Percentiles rank a stretch among this genome's conserved stretches.
These are phyloP conservation scores for Neosalanx taihuensis DNA, from an alignment of 2,797 vertebrate genomes.

Conservation along the genomic window DNA sequence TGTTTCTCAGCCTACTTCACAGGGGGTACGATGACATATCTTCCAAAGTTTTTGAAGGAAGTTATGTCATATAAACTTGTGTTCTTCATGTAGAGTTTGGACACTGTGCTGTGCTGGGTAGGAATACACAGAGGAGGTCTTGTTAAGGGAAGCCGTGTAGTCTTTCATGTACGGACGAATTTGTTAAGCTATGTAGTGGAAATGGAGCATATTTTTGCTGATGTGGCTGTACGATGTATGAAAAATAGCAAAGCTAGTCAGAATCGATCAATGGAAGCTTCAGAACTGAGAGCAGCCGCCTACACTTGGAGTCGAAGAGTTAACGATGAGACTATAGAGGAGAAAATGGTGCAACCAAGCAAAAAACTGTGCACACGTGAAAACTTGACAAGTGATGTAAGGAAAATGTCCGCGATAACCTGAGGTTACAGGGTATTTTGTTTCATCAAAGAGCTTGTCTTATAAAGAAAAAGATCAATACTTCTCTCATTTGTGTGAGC, in stretches of 20 bases:
- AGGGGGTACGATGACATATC: slow-evolving; percentile 43
- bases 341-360: slow-evolving; percentile 1
- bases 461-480: background rate
- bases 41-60: slow-evolving; percentile 19
- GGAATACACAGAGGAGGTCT: background rate
- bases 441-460: slow-evolving; percentile 6
- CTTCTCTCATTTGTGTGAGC: background rate
- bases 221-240: background rate
- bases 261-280: background rate
- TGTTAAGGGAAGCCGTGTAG: background rate
- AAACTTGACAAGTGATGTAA: background rate
- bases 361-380: background rate
- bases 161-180: background rate
- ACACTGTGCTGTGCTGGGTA: slow-evolving; percentile 11
- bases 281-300: background rate
- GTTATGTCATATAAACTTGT: slow-evolving; percentile 18
- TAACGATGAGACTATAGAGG: background rate
- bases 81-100: slow-evolving; percentile 15
- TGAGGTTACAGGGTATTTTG: background rate
- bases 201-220: background rate
- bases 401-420: background rate
- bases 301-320: background rate
- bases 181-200: background rate
- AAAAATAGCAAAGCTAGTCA: slow-evolving; percentile 2
- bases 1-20: slow-evolving; percentile 25